Base-by-base conservation (phyloP, 2,888 invertebrate genomes). In the Ophraella communa region DNA sequence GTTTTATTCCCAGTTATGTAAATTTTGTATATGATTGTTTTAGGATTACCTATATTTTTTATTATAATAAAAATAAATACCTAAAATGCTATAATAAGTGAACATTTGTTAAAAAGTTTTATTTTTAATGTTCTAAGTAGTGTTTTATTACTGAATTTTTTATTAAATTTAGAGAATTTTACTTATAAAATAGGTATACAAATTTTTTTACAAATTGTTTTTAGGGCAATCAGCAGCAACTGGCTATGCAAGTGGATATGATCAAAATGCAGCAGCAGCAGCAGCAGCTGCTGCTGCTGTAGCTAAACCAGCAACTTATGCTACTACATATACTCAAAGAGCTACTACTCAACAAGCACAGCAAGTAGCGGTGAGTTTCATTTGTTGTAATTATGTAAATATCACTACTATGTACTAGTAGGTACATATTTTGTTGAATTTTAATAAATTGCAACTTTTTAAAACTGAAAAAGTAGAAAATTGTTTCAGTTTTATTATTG, bases 231-330 rank as follows among this genome's bases (percentile, higher is more conserved):
- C 86, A 8, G 85, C 86, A 1, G 83, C 87, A 58, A 89, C 91
- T 79, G 88, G 90, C 4, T 86, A 87, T 24, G 85, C 88, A 14
- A 90, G 88, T 58, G 85, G 86, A 30, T 82, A 87, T 69, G 87
- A 88, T 80, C 87, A 87, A 74, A 78, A 24, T 33, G 65, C 65
- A 4, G 65, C 65, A 7, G 65, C 65, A 2, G 65, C 64, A 1
- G 62, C 85, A 3, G 62, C 85, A 45, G 78, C 84, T 11, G 83
- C 60, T 18, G 64, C 84, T 8, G 83, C 86, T 17, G 87, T 84
- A 18, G 84, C 84, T 7, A 91, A 91, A 75, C 89, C 90, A 5
- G 88, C 90, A 0, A 89, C 90, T 76, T 89, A 89, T 76, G 89
- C 90, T 11, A 88, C 90, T 4, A 88, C 90, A 5, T 91, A 91